phyloP scores from a whole-genome alignment of 2,113 vertebrate species.

The Caracal caracal region DNA sequence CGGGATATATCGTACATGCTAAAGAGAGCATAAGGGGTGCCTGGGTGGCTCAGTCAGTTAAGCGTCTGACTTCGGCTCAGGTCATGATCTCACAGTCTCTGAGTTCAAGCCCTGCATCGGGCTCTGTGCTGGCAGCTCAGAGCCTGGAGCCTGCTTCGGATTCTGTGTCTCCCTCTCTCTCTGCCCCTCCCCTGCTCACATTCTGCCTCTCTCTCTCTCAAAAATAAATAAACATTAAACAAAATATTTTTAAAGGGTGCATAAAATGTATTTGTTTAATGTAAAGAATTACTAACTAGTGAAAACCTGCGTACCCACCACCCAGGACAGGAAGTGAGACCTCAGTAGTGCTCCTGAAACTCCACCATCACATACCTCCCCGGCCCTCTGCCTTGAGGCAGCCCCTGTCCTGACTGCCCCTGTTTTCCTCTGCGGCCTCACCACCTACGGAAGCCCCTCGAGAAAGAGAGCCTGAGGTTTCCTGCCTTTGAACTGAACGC shows the following conservation, averaged over 20 bases:
- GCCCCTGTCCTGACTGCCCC: not conserved
- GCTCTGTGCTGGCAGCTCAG: too few relatives aligned
- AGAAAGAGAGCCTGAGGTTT: not conserved
- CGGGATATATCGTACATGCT: not conserved
- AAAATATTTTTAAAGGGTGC: too few relatives aligned
- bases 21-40: not conserved
- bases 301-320: not conserved
- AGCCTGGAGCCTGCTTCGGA: too few relatives aligned
- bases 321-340: not conserved
- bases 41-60: too few relatives aligned
- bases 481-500: accelerated
- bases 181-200: too few relatives aligned
- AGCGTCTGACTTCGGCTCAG: too few relatives aligned
- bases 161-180: too few relatives aligned
- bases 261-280: not conserved
- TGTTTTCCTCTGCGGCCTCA: not conserved
- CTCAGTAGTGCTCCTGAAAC: not conserved
- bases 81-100: too few relatives aligned
- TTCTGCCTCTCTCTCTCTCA: too few relatives aligned
- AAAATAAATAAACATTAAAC: too few relatives aligned
- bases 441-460: not conserved
- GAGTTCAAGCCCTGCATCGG: too few relatives aligned
- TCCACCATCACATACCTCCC: too few relatives aligned
- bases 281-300: not conserved
- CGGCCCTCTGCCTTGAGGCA: not conserved